A percentile compares a stretch with the other conserved stretches of the same genome.
phyloP scores from a whole-genome alignment of 2,797 vertebrate species.

The Liparis tanakae region DNA sequence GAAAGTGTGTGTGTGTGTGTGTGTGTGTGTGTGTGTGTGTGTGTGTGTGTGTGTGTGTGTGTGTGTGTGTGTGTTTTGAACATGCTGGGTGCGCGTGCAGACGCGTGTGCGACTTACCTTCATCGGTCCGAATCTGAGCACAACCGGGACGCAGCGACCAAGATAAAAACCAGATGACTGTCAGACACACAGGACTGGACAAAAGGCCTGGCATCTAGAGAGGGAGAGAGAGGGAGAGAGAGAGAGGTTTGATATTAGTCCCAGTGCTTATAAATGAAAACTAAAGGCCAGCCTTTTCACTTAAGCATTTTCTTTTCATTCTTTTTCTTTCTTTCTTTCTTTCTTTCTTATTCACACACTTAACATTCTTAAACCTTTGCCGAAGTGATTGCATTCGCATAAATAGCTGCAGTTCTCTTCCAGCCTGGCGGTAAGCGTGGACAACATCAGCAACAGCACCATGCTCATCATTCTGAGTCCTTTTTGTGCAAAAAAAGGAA shows the following conservation, averaged over 20 bases:
- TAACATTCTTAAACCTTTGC: too few relatives aligned
- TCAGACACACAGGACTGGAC: slow-evolving; percentile 81
- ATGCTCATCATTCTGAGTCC: slow-evolving; percentile 13
- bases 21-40: background rate
- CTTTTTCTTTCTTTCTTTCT: too few relatives aligned
- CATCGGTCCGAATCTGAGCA: slow-evolving; percentile 80
- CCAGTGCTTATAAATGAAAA: too few relatives aligned
- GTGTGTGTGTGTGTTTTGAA: slow-evolving; percentile 9
- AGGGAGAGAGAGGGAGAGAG: slow-evolving; percentile 9
- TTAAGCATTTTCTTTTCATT: too few relatives aligned
- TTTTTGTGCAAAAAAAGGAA: slow-evolving; percentile 24
- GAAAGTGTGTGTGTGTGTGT: background rate
- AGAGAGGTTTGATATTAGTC: too few relatives aligned
- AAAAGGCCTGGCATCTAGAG: slow-evolving; percentile 82
- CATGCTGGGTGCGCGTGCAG: background rate
- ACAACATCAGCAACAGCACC: slow-evolving; percentile 2
- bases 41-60: background rate
- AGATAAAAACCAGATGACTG: slow-evolving; percentile 82
- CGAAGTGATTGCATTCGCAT: too few relatives aligned
- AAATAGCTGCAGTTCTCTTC: slow-evolving; percentile 13
- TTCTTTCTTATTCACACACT: too few relatives aligned
- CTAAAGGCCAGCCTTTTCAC: too few relatives aligned
- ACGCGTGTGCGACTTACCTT: slow-evolving; percentile 73
- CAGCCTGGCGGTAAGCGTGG: slow-evolving; percentile 23
- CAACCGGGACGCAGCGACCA: slow-evolving; percentile 66